A percentile compares a stretch with the other conserved stretches of the same genome.
Evolutionary conservation across 2,888 invertebrate species (phyloP).

Genomic region (Agonopterix subpropinquella): DNA sequence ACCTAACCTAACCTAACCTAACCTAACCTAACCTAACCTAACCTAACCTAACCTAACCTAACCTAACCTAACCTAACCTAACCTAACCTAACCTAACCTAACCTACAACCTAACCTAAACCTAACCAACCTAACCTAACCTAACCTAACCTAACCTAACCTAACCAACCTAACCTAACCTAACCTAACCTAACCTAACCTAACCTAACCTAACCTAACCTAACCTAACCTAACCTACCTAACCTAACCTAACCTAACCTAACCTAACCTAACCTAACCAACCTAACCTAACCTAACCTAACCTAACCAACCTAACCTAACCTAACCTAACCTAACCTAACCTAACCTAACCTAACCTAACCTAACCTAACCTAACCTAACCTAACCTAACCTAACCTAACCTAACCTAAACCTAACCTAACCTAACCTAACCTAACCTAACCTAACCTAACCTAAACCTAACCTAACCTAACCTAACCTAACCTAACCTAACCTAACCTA

Average conservation of each 20-base stretch:
- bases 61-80: slow-evolving; percentile 1
- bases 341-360: slow-evolving; percentile 14
- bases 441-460: slow-evolving; percentile 1
- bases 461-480: slow-evolving; percentile 2
- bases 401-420: slow-evolving; percentile 10
- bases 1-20: slow-evolving; percentile 1
- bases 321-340: slow-evolving; percentile 15
- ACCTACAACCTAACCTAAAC: slow-evolving; percentile 1
- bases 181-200: slow-evolving; percentile 3
- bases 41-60: slow-evolving; percentile 1
- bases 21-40: slow-evolving; percentile 1
- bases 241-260: slow-evolving; percentile 18
- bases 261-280: slow-evolving; percentile 15
- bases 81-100: slow-evolving; percentile 6
- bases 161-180: not conserved
- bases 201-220: slow-evolving; percentile 18
- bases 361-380: slow-evolving; percentile 12
- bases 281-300: slow-evolving; percentile 16
- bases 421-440: slow-evolving; percentile 9
- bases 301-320: slow-evolving; percentile 15
- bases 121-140: slow-evolving; percentile 6
- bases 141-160: slow-evolving; percentile 1
- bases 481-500: slow-evolving; percentile 1
- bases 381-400: slow-evolving; percentile 10
- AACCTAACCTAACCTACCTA: slow-evolving; percentile 20